A percentile compares a stretch with the other conserved stretches of the same genome.
Conservation (phyloP, 2,797 vertebrate genomes). For the Glossophaga mutica region DNA sequence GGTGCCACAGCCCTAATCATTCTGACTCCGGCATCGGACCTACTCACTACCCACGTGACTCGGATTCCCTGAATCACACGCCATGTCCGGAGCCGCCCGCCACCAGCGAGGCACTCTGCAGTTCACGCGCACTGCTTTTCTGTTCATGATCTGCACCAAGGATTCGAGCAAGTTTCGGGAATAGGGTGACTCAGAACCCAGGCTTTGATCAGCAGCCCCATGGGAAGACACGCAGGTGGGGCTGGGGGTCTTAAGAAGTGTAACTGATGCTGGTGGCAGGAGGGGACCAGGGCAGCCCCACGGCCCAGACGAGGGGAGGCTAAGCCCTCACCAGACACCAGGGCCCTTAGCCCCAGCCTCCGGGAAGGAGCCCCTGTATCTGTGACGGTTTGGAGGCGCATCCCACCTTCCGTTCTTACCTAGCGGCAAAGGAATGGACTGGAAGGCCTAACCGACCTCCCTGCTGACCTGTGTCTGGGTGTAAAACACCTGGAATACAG, state of each 20-base stretch:
- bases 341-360: background rate
- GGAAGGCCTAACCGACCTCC: background rate
- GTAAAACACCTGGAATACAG: accelerated
- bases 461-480: background rate
- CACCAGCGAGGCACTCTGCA: accelerated
- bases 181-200: background rate
- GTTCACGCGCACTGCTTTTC: background rate
- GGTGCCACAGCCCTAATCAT: background rate
- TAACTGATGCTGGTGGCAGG: background rate
- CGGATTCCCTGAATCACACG: background rate
- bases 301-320: background rate
- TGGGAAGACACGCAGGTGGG: background rate
- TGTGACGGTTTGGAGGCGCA: background rate
- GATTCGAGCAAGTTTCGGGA: background rate
- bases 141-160: background rate
- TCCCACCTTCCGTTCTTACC: background rate
- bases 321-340: background rate
- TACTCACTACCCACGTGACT: background rate
- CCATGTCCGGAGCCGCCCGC: too few species aligned
- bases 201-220: background rate
- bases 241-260: background rate
- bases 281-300: background rate
- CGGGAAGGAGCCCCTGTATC: background rate
- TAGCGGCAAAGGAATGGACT: background rate
- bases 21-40: background rate